Base-by-base conservation (phyloP, 2,797 vertebrate species). In the Micropoecilia bifurca region DNA sequence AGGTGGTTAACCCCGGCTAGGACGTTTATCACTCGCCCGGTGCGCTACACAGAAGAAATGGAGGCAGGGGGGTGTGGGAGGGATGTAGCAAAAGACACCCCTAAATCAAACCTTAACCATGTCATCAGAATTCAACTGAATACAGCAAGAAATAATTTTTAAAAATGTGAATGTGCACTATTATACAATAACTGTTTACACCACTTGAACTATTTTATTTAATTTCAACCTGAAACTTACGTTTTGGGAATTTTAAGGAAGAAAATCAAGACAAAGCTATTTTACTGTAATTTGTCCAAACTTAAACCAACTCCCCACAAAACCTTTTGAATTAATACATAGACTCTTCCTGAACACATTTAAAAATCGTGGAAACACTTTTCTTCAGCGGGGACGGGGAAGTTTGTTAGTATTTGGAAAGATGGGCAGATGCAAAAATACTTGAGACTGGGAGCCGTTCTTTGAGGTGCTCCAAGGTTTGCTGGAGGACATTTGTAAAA, bases 1-100 rank as follows among this genome's bases (percentile, higher is more conserved):
- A 88, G 89, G 86, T 84, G 87, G 87, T 92, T 94, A 89, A 92
- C 91, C 84, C 85, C 20, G 78, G 82, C 83, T 69, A 82, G 85
- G 88, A 87, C 89, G 85, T 92, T 89, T 88, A 91, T 93, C 90
- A 90, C 83, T 4, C 48, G 66, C 73, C 85, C 85, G 83, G 89
- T 88, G 83, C 30, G 39, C 82, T 69, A n/a, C 73, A 74, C 36
- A 33, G 68, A 28, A 50, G 75, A 71, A 76, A 71, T 41, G 2
- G 2, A 28, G 74, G 16, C 68, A 1, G 22, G 50, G 20, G 50
- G 45, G 39, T 0, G 4, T 6, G 4, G 45, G 55, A 61, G 55
- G 6, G 13, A 6, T 73, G 77, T 78, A 80, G 25, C 41, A 41
- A 20, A 75, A 12, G 46, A 41, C 8, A 14, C 20, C 10, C 6